Percentiles rank a stretch among this genome's conserved stretches.
Evolutionary conservation across 2,888 invertebrate species (phyloP).

Genomic region (Dryadula phaetusa): DNA sequence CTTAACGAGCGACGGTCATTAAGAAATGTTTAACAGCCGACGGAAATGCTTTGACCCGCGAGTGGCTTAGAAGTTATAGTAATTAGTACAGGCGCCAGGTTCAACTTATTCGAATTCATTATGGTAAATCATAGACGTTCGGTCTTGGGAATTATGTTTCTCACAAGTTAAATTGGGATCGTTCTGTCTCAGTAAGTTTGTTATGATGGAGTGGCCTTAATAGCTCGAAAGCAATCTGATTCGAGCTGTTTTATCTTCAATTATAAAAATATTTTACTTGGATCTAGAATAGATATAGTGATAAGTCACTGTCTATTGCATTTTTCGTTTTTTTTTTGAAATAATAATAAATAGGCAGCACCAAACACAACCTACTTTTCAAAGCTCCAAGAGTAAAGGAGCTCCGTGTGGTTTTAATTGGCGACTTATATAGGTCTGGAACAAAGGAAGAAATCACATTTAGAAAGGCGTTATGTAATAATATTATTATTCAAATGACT

Average conservation of each 20-base stretch:
- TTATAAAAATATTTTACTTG: neutral
- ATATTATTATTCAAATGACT: too few relatives aligned
- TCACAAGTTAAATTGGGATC: constrained; percentile 18
- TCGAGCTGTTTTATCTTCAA: neutral
- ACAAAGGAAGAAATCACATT: too few relatives aligned
- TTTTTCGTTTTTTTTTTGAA: too few relatives aligned
- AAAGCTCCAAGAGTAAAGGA: too few relatives aligned
- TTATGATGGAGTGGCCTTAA: neutral
- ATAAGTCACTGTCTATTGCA: too few relatives aligned
- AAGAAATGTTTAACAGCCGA: constrained; percentile 69
- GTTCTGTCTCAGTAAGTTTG: constrained; percentile 12
- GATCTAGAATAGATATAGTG: too few relatives aligned
- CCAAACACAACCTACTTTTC: too few relatives aligned
- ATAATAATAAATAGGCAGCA: too few relatives aligned
- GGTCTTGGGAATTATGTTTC: constrained; percentile 13
- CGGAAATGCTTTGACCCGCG: constrained; percentile 55
- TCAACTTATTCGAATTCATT: constrained; percentile 37
- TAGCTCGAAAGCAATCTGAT: neutral
- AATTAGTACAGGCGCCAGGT: constrained; percentile 53
- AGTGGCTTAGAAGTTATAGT: constrained; percentile 52
- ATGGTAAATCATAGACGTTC: constrained; percentile 29
- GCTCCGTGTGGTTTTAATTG: too few relatives aligned
- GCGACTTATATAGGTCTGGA: too few relatives aligned
- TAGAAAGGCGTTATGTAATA: too few relatives aligned
- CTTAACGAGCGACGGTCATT: constrained; percentile 74